Evolutionary conservation across 1,140 invertebrate species (phyloP), one percentile per base, ranked within the genome.

Genomic region (Drosophila albomicans): DNA sequence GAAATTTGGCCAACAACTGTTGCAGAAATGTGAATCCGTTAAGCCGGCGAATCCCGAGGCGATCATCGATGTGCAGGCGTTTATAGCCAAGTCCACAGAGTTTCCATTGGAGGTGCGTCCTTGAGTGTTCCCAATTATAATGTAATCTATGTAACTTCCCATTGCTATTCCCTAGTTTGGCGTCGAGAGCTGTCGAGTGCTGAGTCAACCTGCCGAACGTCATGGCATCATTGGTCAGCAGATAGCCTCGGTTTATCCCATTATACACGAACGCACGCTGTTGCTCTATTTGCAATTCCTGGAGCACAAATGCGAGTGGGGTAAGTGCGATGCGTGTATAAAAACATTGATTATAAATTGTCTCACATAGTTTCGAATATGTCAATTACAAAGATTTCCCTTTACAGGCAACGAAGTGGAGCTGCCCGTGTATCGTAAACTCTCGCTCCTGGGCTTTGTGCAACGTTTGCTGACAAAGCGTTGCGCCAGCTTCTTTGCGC

Each of bases 391-490:
- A 25, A 25, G 20, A 25, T 25, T 25, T 25, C 20, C 0, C 0
- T 0, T 38, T 20, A 5, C 58, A 92, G 91, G 91, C 38, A 92
- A 89, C 45, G 30, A 59, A 0, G 43, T 80, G 41, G 91, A 92
- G 63, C 54, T 49, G 45, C 73, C 73, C 11, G 64, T 92, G n/a
- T 92, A 91, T 49, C 15, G 45, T 5, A 5, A 52, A 0, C 77
- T 92, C 5, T 69, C 88, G 5, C 57, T 94, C 8, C 78, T 93
- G 6, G 91, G 92, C n/a, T 93, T 94, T 15, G 91, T 94, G 28
- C 93, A 94, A 65, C 92, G 94, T 1, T 78, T 94, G 7, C 57
- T 94, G 41, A 92, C 90, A 5, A 94, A 94, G 38, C 91, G 94
- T 15, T 94, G 94, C 2, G 91, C 93, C 6, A 86, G 89, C 38